A percentile compares a stretch with the other conserved stretches of the same genome.
These are phyloP conservation scores for Sparus aurata DNA, from an alignment of 2,797 vertebrate genomes.

Conservation along the genomic window DNA sequence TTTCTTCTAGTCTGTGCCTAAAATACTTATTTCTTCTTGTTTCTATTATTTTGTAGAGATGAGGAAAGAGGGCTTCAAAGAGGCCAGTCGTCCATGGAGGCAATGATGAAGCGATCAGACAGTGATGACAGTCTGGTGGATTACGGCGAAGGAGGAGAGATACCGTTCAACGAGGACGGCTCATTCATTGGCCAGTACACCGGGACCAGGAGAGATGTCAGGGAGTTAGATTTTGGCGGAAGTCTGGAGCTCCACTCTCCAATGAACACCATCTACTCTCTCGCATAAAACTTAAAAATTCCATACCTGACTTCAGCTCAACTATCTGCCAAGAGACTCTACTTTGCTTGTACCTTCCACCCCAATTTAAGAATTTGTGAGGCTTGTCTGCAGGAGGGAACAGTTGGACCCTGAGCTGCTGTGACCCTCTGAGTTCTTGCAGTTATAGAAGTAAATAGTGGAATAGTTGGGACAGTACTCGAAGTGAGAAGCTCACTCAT, in stretches of 20 bases:
- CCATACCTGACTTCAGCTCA: constrained; percentile 3
- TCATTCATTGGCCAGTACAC: constrained; percentile 99
- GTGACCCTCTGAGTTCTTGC: constrained; percentile 22
- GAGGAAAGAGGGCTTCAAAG: constrained; percentile 95
- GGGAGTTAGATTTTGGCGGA: constrained; percentile 93
- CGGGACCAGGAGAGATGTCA: constrained; percentile 91
- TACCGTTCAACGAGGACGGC: constrained; percentile 96
- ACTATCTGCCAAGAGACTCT: constrained; percentile 29
- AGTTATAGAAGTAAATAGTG: constrained; percentile 27
- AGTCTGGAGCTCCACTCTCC: constrained; percentile 94
- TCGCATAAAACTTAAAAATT: constrained; percentile 85
- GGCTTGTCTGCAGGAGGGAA: constrained; percentile 23
- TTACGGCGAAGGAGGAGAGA: constrained; percentile 95
- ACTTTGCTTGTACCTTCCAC: constrained; percentile 6
- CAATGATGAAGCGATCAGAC: constrained; percentile 92
- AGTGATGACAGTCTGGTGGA: constrained; percentile 98
- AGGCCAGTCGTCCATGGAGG: constrained; percentile 91
- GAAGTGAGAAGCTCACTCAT: constrained; percentile 29
- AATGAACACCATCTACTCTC: constrained; percentile 94
- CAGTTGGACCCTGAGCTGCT: constrained; percentile 20
- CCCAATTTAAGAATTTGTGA: constrained; percentile 4
- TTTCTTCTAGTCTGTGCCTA: not conserved
- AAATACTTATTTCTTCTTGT: not conserved
- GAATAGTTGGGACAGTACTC: constrained; percentile 30
- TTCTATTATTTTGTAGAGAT: constrained; percentile 84